phyloP scores from a whole-genome alignment of 2,888 invertebrate genomes.

The Onchidella celtica region DNA sequence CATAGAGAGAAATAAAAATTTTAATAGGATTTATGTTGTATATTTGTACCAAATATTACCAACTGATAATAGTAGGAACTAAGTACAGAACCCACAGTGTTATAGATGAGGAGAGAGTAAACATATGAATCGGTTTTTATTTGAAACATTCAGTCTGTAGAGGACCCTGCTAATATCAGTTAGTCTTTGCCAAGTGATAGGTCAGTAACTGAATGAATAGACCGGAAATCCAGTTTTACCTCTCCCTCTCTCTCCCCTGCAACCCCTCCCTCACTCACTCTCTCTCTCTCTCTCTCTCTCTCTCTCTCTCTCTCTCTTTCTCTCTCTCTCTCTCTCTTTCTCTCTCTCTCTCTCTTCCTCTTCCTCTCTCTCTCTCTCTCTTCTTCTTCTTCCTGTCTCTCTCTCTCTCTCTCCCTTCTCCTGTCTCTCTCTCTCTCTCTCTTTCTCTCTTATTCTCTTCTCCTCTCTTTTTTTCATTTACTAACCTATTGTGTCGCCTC shows the following conservation, averaged over 20 bases:
- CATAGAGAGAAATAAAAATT: no score
- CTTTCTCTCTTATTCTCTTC: background rate
- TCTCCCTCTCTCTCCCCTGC: no score
- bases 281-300: constrained; percentile 15
- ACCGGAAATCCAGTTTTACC: background rate
- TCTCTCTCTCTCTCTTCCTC: constrained; percentile 5
- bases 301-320: background rate
- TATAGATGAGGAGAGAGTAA: no score
- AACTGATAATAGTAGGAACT: no score
- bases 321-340: background rate
- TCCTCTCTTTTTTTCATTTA: background rate
- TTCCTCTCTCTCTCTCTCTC: background rate
- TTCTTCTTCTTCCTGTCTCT: background rate
- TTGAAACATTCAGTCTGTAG: no score
- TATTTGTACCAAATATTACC: no score
- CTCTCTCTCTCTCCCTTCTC: background rate
- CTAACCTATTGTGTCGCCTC: no score
- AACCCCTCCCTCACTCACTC: background rate
- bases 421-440: background rate
- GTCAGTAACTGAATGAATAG: background rate
- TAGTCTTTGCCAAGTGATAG: no score
- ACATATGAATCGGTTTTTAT: no score
- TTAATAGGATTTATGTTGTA: no score
- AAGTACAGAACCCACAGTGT: no score
- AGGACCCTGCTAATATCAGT: no score